Evolutionary conservation across 2,888 invertebrate species (phyloP).

Genomic region (Neoascia interrupta): DNA sequence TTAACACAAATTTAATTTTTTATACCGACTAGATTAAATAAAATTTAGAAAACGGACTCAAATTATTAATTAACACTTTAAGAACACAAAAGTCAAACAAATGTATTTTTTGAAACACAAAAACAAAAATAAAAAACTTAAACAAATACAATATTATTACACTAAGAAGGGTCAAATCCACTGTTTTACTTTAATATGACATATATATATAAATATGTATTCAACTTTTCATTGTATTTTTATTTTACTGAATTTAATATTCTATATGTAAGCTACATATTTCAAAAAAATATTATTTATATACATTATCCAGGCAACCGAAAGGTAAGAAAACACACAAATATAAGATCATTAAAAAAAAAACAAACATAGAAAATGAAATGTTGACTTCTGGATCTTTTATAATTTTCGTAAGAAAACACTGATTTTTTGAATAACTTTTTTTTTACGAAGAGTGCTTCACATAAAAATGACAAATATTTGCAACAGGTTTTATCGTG

Average conservation of each 20-base stretch:
- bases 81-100: conserved; percentile 26
- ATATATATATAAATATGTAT: conserved; percentile 70
- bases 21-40: no score
- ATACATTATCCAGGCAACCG: conserved; percentile 63
- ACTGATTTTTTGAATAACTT: no score
- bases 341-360: conserved; percentile 1
- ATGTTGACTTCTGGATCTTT: no score
- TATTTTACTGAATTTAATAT: conserved; percentile 29
- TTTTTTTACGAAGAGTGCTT: no score
- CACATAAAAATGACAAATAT: no score
- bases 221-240: conserved; percentile 53
- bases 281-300: conserved; percentile 51
- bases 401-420: background rate
- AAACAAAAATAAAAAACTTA: conserved; percentile 69
- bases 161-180: conserved; percentile 80
- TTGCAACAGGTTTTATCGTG: no score
- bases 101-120: conserved; percentile 26
- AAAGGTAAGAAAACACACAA: conserved; percentile 22
- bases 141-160: conserved; percentile 57
- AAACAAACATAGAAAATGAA: background rate
- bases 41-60: conserved; percentile 16
- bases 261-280: conserved; percentile 51
- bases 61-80: conserved; percentile 7
- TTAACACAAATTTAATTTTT: no score
- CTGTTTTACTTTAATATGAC: conserved; percentile 79